Conservation (phyloP, 2,797 vertebrate genomes). For the Limnodromus scolopaceus region DNA sequence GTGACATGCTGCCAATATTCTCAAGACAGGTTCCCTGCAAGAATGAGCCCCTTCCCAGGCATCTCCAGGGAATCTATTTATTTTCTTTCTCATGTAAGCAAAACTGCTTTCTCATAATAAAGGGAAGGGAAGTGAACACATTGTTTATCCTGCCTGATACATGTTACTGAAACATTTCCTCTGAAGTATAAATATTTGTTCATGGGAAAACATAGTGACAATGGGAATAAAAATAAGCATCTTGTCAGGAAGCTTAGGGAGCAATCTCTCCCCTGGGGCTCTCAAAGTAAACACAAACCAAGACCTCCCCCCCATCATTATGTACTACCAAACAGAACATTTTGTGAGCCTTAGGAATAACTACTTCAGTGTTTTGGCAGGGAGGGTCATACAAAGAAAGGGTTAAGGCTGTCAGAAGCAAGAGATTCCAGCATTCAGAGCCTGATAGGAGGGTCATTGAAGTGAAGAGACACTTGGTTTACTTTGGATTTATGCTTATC, state of each 20-base stretch:
- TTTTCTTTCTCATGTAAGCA: conserved; percentile 40
- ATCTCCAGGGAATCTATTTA: conserved; percentile 7
- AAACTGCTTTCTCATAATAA: conserved; percentile 46
- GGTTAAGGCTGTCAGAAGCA: background rate
- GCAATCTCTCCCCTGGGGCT: background rate
- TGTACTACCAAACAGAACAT: background rate
- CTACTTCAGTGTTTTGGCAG: background rate
- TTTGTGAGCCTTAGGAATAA: background rate
- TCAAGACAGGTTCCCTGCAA: background rate
- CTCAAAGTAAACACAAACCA: background rate
- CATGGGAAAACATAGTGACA: conserved; percentile 55
- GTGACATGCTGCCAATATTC: background rate
- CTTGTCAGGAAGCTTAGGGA: conserved; percentile 25
- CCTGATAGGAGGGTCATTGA: background rate
- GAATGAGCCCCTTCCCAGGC: conserved; percentile 9
- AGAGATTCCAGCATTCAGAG: conserved; percentile 2
- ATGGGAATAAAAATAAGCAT: conserved; percentile 51
- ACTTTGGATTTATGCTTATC: conserved; percentile 44
- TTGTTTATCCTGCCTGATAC: conserved; percentile 24
- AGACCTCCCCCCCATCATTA: background rate
- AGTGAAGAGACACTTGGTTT: conserved; percentile 21
- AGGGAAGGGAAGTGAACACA: background rate
- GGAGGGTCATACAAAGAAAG: background rate
- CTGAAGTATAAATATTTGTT: conserved; percentile 63
- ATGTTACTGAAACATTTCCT: conserved; percentile 38